These are phyloP conservation scores for Smittia sp. DNA, from an alignment of 2,888 invertebrate species.

Conservation along the genomic window DNA sequence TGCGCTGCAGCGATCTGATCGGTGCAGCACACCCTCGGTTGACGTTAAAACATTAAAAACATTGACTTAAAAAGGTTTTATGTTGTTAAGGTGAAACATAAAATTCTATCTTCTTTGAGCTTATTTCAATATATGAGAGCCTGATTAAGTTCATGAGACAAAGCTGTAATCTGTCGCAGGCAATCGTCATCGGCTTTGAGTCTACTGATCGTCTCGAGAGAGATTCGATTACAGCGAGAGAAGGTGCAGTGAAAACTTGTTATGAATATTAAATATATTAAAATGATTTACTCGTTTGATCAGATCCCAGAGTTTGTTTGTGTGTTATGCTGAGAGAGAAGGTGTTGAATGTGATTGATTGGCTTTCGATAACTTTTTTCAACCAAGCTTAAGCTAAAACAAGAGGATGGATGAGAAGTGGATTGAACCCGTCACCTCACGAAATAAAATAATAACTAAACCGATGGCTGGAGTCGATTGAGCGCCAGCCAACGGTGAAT, in stretches of 20 bases:
- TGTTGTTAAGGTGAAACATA: neutral
- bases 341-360: neutral
- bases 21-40: neutral
- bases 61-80: neutral
- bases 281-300: neutral
- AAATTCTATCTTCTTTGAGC: neutral
- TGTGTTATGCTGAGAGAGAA: neutral
- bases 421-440: neutral
- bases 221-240: neutral
- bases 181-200: neutral
- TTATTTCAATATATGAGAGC: neutral
- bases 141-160: neutral
- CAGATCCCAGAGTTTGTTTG: neutral
- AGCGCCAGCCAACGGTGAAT: neutral
- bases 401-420: neutral
- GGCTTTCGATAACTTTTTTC: neutral
- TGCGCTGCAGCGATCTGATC: neutral
- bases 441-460: neutral
- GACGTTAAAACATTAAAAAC: constrained; percentile 1
- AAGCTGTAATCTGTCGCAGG: neutral
- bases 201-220: neutral
- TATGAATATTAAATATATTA: constrained; percentile 6
- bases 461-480: neutral
- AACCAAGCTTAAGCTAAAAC: neutral
- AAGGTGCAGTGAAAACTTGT: neutral